Base-by-base conservation (phyloP, 2,797 vertebrate genomes). In the Coilia nasus region DNA sequence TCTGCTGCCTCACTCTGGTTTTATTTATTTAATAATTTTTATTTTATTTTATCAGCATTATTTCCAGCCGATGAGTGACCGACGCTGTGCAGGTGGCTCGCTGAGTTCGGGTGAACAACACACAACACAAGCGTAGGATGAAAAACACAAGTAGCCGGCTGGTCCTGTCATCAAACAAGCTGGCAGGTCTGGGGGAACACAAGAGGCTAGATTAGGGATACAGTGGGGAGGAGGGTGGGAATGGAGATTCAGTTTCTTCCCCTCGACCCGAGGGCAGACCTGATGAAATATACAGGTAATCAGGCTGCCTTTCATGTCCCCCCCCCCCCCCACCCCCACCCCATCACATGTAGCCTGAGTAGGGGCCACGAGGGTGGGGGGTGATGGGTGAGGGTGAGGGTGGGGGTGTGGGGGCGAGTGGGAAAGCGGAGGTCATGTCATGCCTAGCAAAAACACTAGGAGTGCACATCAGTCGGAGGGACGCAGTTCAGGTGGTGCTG, bases 111-210 rank as follows among this genome's bases (percentile, higher is more conserved):
- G 67, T 31, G 35, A 75, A 75, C 67, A 75, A 41, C 15, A 35
- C 67, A 75, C 67, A 75, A 41, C 15, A 35, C 67, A 41, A 75
- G 67, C 28, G 28, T 41, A 23, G 31, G 67, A 35, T 15, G 6
- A 35, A 35, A 54, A 54, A 35, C 12, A 75, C 14, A 6, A 17
- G 28, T 15, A 75, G 67, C 28, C 31, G 15, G 28, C 67, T 14
- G 28, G 67, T 14, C 67, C 28, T 75, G 67, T 75, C 28, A 15
- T 75, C 67, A 75, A 75, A 75, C 67, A 75, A 75, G 14, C 28
- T 31, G 67, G 28, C 67, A 35, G 50, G 50, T 9, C 62, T 67
- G 25, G 62, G 1, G 25, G 67, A 41, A 64, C 35, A 41, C 67
- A 75, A 71, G 60, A 25, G 64, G 64, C 14, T 28, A 15, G 23